Evolutionary conservation across 2,797 vertebrate species (phyloP).

Genomic region (Poecilia gillii): DNA sequence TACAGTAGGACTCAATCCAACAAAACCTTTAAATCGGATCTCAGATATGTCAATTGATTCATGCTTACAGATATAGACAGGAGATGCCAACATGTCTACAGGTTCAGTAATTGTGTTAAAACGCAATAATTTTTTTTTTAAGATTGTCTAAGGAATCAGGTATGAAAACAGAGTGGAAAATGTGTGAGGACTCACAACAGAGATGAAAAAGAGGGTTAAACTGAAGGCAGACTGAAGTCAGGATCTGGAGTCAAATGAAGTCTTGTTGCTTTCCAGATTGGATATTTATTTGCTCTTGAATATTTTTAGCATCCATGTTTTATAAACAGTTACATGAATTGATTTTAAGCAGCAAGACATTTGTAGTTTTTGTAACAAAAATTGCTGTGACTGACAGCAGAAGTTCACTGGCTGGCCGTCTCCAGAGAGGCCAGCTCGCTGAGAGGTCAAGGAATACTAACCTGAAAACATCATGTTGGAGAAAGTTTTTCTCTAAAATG

Average conservation of each 20-base stretch:
- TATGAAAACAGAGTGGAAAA: background rate
- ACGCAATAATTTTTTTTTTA: background rate
- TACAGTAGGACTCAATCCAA: background rate
- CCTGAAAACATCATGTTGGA: background rate
- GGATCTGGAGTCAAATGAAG: background rate
- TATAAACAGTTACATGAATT: background rate
- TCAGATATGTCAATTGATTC: conserved; percentile 1
- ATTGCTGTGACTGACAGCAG: background rate
- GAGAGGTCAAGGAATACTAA: background rate
- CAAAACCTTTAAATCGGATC: background rate
- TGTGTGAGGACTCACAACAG: background rate
- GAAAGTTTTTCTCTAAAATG: background rate
- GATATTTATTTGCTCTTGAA: background rate
- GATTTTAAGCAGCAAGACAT: background rate
- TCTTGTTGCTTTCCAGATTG: background rate
- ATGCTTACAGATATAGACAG: background rate
- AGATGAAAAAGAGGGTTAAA: background rate
- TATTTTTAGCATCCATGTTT: background rate
- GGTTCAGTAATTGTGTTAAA: background rate
- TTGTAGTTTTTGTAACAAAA: background rate
- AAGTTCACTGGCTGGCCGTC: background rate
- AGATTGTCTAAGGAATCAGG: background rate
- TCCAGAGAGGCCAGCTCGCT: background rate
- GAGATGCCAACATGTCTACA: background rate
- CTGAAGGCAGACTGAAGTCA: background rate